Percentiles rank a stretch among this genome's conserved stretches.
These are phyloP conservation scores for Emydocephalus ijimae DNA, from an alignment of 2,113 vertebrate species.

Conservation along the genomic window DNA sequence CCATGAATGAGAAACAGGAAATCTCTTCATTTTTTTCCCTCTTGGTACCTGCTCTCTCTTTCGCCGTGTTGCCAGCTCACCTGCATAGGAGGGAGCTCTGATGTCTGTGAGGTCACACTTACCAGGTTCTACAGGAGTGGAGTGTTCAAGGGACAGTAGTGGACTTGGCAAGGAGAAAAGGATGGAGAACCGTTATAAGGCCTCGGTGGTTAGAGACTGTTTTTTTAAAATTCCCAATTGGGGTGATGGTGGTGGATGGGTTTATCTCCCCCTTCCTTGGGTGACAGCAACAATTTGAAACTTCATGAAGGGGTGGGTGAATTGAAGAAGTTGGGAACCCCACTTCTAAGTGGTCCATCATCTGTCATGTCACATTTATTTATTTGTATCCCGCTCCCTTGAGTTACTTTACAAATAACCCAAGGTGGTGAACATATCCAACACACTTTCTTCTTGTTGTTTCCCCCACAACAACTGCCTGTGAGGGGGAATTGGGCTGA, in stretches of 20 bases:
- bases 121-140: not conserved
- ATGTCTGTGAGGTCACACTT: not conserved
- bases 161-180: not conserved
- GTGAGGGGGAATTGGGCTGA: too few species aligned
- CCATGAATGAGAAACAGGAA: not conserved
- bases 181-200: not conserved
- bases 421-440: too few species aligned
- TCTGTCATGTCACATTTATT: too few species aligned
- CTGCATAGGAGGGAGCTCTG: not conserved
- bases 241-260: not conserved
- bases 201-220: not conserved
- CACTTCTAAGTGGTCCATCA: not conserved
- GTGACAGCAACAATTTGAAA: not conserved
- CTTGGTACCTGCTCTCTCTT: not conserved
- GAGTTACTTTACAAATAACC: too few species aligned
- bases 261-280: not conserved
- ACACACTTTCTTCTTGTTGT: too few species aligned
- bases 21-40: not conserved
- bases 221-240: not conserved
- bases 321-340: not conserved
- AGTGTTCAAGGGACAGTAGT: not conserved
- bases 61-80: not conserved
- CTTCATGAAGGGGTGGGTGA: not conserved
- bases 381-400: too few species aligned
- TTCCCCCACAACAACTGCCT: too few species aligned